phyloP scores from a whole-genome alignment of 2,888 invertebrate genomes.

The Tillus elongatus region DNA sequence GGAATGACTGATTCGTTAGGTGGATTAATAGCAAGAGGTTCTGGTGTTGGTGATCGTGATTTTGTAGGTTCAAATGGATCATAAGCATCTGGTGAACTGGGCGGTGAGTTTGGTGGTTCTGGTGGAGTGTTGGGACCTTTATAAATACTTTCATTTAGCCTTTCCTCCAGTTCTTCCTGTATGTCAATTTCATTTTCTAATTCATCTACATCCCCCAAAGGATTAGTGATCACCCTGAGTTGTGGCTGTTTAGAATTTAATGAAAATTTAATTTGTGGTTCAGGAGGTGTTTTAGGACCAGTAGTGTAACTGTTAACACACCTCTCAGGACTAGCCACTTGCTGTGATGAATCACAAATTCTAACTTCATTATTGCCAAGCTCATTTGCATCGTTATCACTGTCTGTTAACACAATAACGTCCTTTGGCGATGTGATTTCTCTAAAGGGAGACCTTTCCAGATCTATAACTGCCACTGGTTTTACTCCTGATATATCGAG shows the following conservation, averaged over 20 bases:
- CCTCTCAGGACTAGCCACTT: slow-evolving; percentile 33
- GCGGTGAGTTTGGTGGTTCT: slow-evolving; percentile 57
- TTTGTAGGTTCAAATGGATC: slow-evolving; percentile 89
- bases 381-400: slow-evolving; percentile 54
- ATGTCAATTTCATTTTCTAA: slow-evolving; percentile 33
- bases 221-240: slow-evolving; percentile 48
- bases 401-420: slow-evolving; percentile 76
- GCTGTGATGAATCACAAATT: slow-evolving; percentile 33
- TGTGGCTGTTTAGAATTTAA: slow-evolving; percentile 46
- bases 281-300: slow-evolving; percentile 68
- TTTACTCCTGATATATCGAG: slow-evolving; percentile 44
- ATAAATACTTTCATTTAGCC: slow-evolving; percentile 24
- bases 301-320: slow-evolving; percentile 36
- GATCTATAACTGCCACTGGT: slow-evolving; percentile 77
- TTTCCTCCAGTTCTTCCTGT: slow-evolving; percentile 22
- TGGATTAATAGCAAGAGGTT: slow-evolving; percentile 30
- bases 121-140: slow-evolving; percentile 67
- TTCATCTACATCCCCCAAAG: slow-evolving; percentile 51
- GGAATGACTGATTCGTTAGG: slow-evolving; percentile 2
- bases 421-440: slow-evolving; percentile 72
- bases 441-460: slow-evolving; percentile 76
- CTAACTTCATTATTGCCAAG: slow-evolving; percentile 20
- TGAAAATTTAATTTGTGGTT: slow-evolving; percentile 61
- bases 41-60: slow-evolving; percentile 59
- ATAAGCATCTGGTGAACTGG: slow-evolving; percentile 72